Evolutionary conservation across 2,113 vertebrate species (phyloP).

Genomic region (Oryzias javanicus): DNA sequence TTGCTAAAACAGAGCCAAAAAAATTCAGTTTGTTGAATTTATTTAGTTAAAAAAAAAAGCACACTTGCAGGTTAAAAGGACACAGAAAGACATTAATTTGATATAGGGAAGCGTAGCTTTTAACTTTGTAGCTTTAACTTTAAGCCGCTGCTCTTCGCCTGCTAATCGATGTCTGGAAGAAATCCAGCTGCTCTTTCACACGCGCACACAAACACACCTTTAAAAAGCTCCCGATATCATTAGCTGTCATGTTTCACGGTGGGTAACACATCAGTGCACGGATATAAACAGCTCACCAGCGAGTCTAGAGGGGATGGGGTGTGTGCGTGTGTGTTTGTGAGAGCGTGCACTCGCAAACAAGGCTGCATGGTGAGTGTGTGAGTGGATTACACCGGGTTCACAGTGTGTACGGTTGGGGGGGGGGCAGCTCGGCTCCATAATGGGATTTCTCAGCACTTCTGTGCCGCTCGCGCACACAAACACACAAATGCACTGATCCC

Average conservation of each 20-base stretch:
- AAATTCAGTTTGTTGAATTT: neutral
- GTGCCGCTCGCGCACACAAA: slow-evolving; percentile 26
- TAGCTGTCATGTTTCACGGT: slow-evolving; percentile 78
- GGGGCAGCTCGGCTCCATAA: slow-evolving; percentile 73
- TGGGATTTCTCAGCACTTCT: slow-evolving; percentile 74
- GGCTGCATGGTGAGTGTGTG: slow-evolving; percentile 63
- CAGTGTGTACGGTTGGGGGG: slow-evolving; percentile 52
- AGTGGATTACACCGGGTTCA: slow-evolving; percentile 78
- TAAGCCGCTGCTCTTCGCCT: slow-evolving; percentile 30
- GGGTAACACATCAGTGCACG: slow-evolving; percentile 62
- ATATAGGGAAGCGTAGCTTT: slow-evolving; percentile 25
- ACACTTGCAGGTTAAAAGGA: slow-evolving; percentile 7
- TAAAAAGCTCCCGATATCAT: slow-evolving; percentile 72
- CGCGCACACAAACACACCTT: slow-evolving; percentile 46
- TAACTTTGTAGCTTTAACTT: slow-evolving; percentile 47
- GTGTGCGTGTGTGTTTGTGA: slow-evolving; percentile 37
- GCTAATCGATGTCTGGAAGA: slow-evolving; percentile 70
- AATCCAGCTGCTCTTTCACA: slow-evolving; percentile 35
- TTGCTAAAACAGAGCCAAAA: no score
- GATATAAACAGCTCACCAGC: slow-evolving; percentile 62
- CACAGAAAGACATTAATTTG: slow-evolving; percentile 24
- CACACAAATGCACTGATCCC: slow-evolving; percentile 52
- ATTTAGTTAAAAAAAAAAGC: slow-evolving; percentile 9
- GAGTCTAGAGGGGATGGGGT: slow-evolving; percentile 51
- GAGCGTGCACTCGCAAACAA: slow-evolving; percentile 49